Base-by-base conservation (phyloP, 2,113 vertebrate genomes). In the Xenus cinereus region DNA sequence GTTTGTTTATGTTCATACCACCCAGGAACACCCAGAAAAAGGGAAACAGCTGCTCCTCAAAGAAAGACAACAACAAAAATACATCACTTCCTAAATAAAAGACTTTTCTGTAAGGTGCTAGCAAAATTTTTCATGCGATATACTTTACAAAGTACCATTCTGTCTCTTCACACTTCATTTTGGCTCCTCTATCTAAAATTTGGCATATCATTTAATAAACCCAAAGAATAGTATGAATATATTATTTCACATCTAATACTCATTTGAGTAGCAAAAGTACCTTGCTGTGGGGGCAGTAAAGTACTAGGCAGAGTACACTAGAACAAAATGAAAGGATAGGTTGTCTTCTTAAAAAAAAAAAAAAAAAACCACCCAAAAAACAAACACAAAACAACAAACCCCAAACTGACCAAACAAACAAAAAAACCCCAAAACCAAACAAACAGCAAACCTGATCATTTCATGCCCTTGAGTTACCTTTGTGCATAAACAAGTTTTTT, bases 401-500 rank as follows among this genome's bases (percentile, higher is more conserved):
- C n/a, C 86, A 71, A 71, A 21, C 28, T 64, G 62, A 66, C 68
- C 69, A 46, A 46, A 53, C 41, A 50, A 51, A 63, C n/a, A 62
- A 78, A 50, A 75, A 51, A 19, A 46, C 6, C 37, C 9, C 9
- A 76, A 72, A 66, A 37, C 33, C 24, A 41, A 46, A 51, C 39
- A 43, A 82, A 14, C 64, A 84, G 60, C 69, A 74, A 92, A 93
- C 78, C 78, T 73, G 82, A 69, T 92, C 1, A 4, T 92, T 90
- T 77, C 48, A 20, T 92, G 90, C 68, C 92, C 92, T 89, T n/a
- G 56, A 89, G 80, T 94, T 87, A 94, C 92, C 88, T 93, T 86
- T 94, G 37, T 64, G 66, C 77, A 72, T 86, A 92, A 95, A 92
- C 73, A 91, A 37, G 27, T 92, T 75, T 83, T 16, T 30, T 27